Conservation (phyloP, 2,797 vertebrate species). For the Iguana delicatissima region DNA sequence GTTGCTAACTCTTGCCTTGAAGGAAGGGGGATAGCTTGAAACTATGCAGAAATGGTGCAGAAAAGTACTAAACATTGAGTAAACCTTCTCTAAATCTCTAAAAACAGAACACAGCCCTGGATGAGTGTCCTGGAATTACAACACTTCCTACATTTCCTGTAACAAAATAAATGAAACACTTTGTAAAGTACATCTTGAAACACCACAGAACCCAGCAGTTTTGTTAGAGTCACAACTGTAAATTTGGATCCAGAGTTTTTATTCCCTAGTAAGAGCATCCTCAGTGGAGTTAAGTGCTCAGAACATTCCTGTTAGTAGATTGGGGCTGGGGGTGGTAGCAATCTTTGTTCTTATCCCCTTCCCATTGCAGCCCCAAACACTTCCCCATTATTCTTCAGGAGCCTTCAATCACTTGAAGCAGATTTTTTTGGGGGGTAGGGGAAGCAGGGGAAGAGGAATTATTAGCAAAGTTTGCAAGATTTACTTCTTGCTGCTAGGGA, state of each 20-base stretch:
- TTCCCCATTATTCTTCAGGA: not conserved
- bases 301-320: not conserved
- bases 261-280: not conserved
- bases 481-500: too few relatives aligned
- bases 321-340: not conserved
- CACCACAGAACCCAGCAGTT: not conserved
- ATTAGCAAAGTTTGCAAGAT: too few relatives aligned
- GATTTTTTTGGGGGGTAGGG: not conserved
- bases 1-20: not conserved
- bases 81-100: too few relatives aligned
- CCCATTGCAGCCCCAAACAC: not conserved
- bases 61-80: not conserved
- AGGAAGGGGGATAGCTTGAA: not conserved
- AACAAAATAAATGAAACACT: not conserved
- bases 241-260: not conserved
- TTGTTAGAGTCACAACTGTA: not conserved
- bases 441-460: not conserved
- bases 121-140: not conserved
- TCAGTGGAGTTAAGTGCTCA: not conserved
- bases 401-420: not conserved
- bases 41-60: not conserved
- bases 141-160: not conserved
- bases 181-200: not conserved
- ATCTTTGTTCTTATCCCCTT: not conserved
- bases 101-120: not conserved